Evolutionary conservation across 2,113 vertebrate genomes (phyloP).

Genomic region (Crypturellus undulatus): DNA sequence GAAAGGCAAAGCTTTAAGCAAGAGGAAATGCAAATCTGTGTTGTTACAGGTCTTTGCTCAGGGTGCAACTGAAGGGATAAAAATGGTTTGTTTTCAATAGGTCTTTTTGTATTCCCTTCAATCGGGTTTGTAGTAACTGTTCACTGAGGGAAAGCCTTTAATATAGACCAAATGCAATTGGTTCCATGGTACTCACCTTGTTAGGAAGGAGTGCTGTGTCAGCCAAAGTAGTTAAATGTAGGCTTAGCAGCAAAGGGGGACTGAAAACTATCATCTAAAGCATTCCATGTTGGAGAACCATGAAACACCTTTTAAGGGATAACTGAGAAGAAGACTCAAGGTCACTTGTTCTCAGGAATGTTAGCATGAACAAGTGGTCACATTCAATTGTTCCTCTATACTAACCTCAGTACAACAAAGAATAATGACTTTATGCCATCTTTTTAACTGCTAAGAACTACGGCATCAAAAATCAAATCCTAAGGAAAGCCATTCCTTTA

Average conservation of each 20-base stretch:
- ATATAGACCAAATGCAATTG: not conserved
- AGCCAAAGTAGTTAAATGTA: not conserved
- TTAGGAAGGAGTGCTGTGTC: not conserved
- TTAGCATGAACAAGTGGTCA: not conserved
- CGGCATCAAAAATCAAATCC: not conserved
- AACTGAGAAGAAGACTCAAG: not conserved
- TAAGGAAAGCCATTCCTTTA: not conserved
- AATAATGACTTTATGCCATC: not conserved
- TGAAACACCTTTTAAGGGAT: not conserved
- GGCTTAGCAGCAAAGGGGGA: not conserved
- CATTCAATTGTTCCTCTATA: not conserved
- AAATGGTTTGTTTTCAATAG: not conserved
- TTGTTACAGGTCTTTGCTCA: not conserved
- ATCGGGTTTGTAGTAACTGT: not conserved
- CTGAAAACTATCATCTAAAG: not conserved
- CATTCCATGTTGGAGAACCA: not conserved
- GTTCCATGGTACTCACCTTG: not conserved
- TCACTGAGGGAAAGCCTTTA: not conserved
- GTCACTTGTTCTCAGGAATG: not conserved
- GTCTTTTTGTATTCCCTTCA: not conserved
- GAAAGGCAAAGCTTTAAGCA: slow-evolving; percentile 1
- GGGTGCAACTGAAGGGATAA: not conserved
- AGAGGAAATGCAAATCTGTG: slow-evolving; percentile 11
- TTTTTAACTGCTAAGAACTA: not conserved
- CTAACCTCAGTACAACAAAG: not conserved